These are phyloP conservation scores for Sinella curviseta DNA, from an alignment of 1,140 invertebrate genomes.

Conservation along the genomic window DNA sequence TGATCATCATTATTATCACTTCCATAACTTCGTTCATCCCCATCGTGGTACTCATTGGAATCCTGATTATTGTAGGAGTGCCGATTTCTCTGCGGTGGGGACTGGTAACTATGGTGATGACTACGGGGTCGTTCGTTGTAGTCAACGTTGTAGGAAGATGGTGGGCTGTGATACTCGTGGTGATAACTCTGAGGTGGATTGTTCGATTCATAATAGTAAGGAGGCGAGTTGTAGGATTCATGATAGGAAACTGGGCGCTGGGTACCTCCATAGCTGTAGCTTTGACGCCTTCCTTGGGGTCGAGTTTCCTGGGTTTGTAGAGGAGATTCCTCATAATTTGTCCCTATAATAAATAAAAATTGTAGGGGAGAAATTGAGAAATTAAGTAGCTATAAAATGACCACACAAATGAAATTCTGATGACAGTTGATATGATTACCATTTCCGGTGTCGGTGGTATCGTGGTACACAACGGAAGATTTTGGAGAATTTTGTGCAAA, in stretches of 20 bases:
- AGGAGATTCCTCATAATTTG: not conserved
- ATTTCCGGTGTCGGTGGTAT: too few species aligned
- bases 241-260: not conserved
- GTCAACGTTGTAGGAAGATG: not conserved
- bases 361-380: not conserved
- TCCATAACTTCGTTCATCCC: not conserved
- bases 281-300: not conserved
- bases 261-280: not conserved
- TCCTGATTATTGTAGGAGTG: conserved; percentile 12
- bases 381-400: too few species aligned
- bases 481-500: too few species aligned
- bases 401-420: too few species aligned
- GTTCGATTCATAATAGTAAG: not conserved
- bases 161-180: conserved; percentile 6
- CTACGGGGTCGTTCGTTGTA: conserved; percentile 5
- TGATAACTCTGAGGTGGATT: conserved; percentile 16
- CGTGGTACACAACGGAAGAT: too few species aligned
- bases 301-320: not conserved
- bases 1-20: not conserved
- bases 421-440: too few species aligned
- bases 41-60: not conserved
- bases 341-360: not conserved
- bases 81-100: not conserved
- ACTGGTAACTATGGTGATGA: not conserved
- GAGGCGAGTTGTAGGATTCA: not conserved